A percentile compares a stretch with the other conserved stretches of the same genome.
These are phyloP conservation scores for Scaptomyza pallida DNA, from an alignment of 1,140 invertebrate genomes.

Conservation along the genomic window DNA sequence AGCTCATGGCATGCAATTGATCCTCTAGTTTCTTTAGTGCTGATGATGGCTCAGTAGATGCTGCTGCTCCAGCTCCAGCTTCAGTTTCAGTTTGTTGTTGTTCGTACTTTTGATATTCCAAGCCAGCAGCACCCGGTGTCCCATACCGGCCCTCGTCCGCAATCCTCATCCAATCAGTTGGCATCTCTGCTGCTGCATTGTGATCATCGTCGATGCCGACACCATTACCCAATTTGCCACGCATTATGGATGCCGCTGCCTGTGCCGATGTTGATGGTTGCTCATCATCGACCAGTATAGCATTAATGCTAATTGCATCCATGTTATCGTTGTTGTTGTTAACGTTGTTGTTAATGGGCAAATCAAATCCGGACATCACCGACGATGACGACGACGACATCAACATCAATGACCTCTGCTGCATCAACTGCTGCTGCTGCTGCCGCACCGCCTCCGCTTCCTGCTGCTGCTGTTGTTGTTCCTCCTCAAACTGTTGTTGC, in stretches of 20 bases:
- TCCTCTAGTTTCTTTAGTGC: slow-evolving; percentile 67
- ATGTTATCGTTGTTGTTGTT: slow-evolving; percentile 56
- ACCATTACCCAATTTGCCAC: slow-evolving; percentile 43
- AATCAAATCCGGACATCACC: slow-evolving; percentile 72
- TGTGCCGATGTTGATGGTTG: slow-evolving; percentile 78
- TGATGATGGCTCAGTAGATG: slow-evolving; percentile 42
- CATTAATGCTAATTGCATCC: slow-evolving; percentile 74
- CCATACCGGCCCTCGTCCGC: slow-evolving; percentile 84
- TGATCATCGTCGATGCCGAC: slow-evolving; percentile 50
- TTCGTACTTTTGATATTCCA: slow-evolving; percentile 83
- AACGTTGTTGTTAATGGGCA: slow-evolving; percentile 51
- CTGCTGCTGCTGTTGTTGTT: slow-evolving; percentile 80
- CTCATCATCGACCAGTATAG: slow-evolving; percentile 76
- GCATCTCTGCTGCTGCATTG: slow-evolving; percentile 80
- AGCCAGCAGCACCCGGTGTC: slow-evolving; percentile 84
- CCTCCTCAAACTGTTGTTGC: slow-evolving; percentile 57
- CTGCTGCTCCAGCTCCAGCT: slow-evolving; percentile 37
- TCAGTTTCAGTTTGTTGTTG: slow-evolving; percentile 61
- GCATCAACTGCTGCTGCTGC: slow-evolving; percentile 82
- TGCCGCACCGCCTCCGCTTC: slow-evolving; percentile 65
- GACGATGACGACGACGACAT: slow-evolving; percentile 76
- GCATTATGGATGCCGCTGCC: slow-evolving; percentile 52
- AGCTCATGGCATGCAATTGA: slow-evolving; percentile 66
- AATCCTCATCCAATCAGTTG: slow-evolving; percentile 83
- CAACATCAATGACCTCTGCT: slow-evolving; percentile 83